phyloP scores from a whole-genome alignment of 2,797 vertebrate genomes.

The Malurus leucopterus region DNA sequence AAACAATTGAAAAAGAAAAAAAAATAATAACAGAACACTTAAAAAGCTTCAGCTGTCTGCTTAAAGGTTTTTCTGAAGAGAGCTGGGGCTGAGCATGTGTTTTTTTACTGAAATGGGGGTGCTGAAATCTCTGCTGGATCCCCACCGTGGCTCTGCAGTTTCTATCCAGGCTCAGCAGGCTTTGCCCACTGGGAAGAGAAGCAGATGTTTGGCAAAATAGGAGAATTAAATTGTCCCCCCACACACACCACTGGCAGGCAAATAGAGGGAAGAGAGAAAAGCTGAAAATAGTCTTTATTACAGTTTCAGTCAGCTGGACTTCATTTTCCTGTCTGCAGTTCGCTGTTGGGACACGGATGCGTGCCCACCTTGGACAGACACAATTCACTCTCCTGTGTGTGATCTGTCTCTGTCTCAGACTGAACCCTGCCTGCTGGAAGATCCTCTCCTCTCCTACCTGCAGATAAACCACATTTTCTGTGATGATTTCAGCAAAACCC shows the following conservation, averaged over 20 bases:
- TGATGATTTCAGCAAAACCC: not conserved
- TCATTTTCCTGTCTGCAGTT: not conserved
- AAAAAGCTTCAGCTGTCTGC: not conserved
- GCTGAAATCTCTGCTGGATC: conserved; percentile 36
- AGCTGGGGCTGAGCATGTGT: not conserved
- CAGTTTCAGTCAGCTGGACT: not conserved
- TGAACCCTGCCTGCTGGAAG: not conserved
- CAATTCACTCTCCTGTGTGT: not conserved
- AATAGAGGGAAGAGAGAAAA: not conserved
- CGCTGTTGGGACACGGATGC: not conserved
- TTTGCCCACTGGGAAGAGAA: conserved; percentile 1
- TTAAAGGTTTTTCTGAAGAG: not conserved
- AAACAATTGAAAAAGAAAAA: not conserved
- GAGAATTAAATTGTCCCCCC: not conserved
- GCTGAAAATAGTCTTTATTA: not conserved
- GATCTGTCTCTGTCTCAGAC: not conserved
- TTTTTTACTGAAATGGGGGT: conserved; percentile 24
- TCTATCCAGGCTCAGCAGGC: not conserved
- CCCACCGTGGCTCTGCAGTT: not conserved
- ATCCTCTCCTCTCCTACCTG: not conserved
- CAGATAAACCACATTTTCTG: not conserved
- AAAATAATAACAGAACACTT: not conserved
- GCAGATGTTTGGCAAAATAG: not conserved
- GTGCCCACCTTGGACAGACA: not conserved
- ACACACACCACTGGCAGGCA: not conserved